These are phyloP conservation scores for Amphiprion ocellaris DNA, from an alignment of 2,113 vertebrate genomes.

Conservation along the genomic window DNA sequence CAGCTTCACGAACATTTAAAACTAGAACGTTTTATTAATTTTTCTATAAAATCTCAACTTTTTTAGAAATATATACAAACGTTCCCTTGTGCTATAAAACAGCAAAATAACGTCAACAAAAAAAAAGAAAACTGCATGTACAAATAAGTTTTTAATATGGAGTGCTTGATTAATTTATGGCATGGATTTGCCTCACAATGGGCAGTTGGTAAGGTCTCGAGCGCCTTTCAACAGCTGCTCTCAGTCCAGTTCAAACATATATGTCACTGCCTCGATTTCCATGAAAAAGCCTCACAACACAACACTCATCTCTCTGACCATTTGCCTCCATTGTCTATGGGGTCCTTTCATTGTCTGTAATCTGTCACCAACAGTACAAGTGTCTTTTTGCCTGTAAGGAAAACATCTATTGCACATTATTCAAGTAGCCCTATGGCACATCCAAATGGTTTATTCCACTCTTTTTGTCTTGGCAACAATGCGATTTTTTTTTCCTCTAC, in stretches of 20 bases:
- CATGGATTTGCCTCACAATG: conserved; percentile 90
- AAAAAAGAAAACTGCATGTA: conserved; percentile 80
- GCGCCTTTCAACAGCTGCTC: conserved; percentile 85
- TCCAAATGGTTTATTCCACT: conserved; percentile 77
- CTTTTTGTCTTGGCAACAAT: conserved; percentile 69
- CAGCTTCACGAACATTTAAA: conserved; percentile 78
- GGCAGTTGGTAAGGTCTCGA: conserved; percentile 88
- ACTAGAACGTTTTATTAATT: conserved; percentile 93
- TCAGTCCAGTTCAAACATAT: conserved; percentile 89
- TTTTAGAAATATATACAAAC: conserved; percentile 89
- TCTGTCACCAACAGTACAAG: conserved; percentile 87
- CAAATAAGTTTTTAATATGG: conserved; percentile 86
- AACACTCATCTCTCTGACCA: conserved; percentile 86
- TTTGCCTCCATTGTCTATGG: conserved; percentile 87
- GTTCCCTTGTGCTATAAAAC: conserved; percentile 80
- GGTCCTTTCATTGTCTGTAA: conserved; percentile 88
- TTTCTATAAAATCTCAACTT: conserved; percentile 92
- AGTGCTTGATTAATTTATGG: conserved; percentile 91
- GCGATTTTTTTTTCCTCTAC: conserved; percentile 44
- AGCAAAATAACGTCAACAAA: conserved; percentile 72
- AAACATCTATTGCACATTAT: conserved; percentile 93
- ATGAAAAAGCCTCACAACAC: conserved; percentile 92
- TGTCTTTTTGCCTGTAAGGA: conserved; percentile 86
- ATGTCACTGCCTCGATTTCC: conserved; percentile 91
- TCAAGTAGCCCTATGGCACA: conserved; percentile 79